Conservation (phyloP, 2,797 vertebrate genomes). For the Clangula hyemalis region DNA sequence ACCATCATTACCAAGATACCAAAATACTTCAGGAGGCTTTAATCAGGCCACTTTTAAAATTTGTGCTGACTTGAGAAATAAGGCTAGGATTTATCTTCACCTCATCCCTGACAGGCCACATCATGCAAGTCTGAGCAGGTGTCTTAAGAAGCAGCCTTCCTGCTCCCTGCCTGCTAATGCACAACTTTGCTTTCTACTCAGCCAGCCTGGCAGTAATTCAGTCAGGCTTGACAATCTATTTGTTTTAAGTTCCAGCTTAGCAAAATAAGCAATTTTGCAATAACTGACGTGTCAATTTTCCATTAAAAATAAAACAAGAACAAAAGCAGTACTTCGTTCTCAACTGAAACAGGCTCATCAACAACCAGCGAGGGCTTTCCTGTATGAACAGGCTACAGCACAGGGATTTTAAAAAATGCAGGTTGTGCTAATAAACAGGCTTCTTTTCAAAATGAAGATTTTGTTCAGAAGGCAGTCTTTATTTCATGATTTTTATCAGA, state of each 20-base stretch:
- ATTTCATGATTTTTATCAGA: constrained; percentile 16
- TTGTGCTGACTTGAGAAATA: background rate
- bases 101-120: background rate
- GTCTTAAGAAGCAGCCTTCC: background rate
- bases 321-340: background rate
- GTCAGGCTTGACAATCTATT: background rate
- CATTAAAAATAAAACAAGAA: constrained; percentile 40
- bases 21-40: background rate
- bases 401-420: background rate
- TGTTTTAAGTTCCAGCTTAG: background rate
- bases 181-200: background rate
- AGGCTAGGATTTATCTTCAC: background rate
- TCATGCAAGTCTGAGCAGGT: background rate
- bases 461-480: background rate
- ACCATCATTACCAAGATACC: background rate
- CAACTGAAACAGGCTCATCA: background rate
- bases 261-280: constrained; percentile 33
- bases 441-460: constrained; percentile 7
- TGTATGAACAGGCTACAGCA: constrained; percentile 12
- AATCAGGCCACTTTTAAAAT: background rate
- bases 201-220: background rate
- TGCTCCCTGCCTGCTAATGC: background rate
- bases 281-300: constrained; percentile 20
- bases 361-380: background rate
- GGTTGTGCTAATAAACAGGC: background rate